Conservation (phyloP, 2,888 invertebrate genomes). For the Sturmia bella region DNA sequence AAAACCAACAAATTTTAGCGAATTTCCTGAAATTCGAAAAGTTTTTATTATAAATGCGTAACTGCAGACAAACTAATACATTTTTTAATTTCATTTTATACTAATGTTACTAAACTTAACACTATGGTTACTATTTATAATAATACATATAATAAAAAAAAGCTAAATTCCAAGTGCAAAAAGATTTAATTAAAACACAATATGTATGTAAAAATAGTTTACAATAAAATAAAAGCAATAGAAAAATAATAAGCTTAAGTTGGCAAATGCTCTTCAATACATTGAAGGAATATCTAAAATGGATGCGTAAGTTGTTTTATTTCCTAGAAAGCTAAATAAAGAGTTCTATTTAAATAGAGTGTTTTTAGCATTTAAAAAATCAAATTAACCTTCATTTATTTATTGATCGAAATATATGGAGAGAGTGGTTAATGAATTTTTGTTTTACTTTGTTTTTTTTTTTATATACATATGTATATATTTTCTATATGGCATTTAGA, state of each 20-base stretch:
- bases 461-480: too few relatives aligned
- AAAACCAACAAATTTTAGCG: constrained; percentile 46
- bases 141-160: constrained; percentile 57
- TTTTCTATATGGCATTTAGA: constrained; percentile 12
- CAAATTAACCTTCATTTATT: constrained; percentile 61
- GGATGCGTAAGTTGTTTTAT: constrained; percentile 70
- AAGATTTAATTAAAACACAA: constrained; percentile 15
- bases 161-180: constrained; percentile 26
- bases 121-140: constrained; percentile 66
- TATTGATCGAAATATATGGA: constrained; percentile 61
- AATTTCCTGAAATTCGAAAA: constrained; percentile 16
- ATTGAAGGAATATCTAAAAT: constrained; percentile 71
- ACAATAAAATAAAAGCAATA: constrained; percentile 20
- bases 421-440: constrained; percentile 27
- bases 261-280: constrained; percentile 63
- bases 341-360: neutral
- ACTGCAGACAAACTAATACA: constrained; percentile 7
- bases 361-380: constrained; percentile 21
- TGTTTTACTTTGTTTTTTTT: too few relatives aligned
- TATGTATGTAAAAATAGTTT: constrained; percentile 17
- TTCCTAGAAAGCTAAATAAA: constrained; percentile 51
- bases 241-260: constrained; percentile 24
- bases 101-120: constrained; percentile 49
- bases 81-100: constrained; percentile 1
- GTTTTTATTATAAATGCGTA: neutral